Percentiles rank a stretch among this genome's conserved stretches.
Conservation (phyloP, 2,888 invertebrate species). For the Baronia brevicornis region DNA sequence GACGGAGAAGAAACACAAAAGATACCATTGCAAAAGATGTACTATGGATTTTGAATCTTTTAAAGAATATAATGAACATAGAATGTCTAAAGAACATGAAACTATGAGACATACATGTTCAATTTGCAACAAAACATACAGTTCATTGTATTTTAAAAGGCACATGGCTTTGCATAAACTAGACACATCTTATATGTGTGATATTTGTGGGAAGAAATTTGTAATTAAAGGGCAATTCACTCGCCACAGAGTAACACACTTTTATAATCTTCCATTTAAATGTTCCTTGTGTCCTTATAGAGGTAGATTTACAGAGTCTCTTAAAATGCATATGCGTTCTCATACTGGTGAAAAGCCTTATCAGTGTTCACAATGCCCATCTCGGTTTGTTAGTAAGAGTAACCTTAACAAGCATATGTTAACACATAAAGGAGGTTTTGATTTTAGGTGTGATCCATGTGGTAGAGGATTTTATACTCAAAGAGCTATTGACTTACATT, state of each 20-base stretch:
- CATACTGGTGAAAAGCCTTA: slow-evolving; percentile 65
- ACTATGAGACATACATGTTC: slow-evolving; percentile 42
- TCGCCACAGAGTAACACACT: slow-evolving; percentile 55
- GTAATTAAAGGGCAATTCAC: slow-evolving; percentile 40
- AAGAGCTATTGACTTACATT: slow-evolving; percentile 46
- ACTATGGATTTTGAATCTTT: slow-evolving; percentile 40
- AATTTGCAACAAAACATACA: slow-evolving; percentile 49
- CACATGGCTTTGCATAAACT: slow-evolving; percentile 44
- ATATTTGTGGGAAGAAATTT: slow-evolving; percentile 60
- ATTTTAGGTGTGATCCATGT: slow-evolving; percentile 54
- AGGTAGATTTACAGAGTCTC: slow-evolving; percentile 51
- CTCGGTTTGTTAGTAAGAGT: slow-evolving; percentile 54
- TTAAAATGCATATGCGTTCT: slow-evolving; percentile 61
- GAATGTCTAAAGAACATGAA: slow-evolving; percentile 46
- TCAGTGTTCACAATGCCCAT: slow-evolving; percentile 52
- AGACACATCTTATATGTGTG: slow-evolving; percentile 45
- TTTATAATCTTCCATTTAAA: slow-evolving; percentile 48
- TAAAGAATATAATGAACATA: slow-evolving; percentile 46
- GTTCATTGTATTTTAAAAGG: slow-evolving; percentile 42
- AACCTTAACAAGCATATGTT: slow-evolving; percentile 56
- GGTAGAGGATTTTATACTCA: slow-evolving; percentile 52
- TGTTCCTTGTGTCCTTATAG: slow-evolving; percentile 57
- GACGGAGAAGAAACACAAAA: slow-evolving; percentile 20
- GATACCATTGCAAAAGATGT: slow-evolving; percentile 44
- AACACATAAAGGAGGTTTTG: slow-evolving; percentile 44